Evolutionary conservation across 2,113 vertebrate genomes (phyloP).

Genomic region (Apteryx mantelli): DNA sequence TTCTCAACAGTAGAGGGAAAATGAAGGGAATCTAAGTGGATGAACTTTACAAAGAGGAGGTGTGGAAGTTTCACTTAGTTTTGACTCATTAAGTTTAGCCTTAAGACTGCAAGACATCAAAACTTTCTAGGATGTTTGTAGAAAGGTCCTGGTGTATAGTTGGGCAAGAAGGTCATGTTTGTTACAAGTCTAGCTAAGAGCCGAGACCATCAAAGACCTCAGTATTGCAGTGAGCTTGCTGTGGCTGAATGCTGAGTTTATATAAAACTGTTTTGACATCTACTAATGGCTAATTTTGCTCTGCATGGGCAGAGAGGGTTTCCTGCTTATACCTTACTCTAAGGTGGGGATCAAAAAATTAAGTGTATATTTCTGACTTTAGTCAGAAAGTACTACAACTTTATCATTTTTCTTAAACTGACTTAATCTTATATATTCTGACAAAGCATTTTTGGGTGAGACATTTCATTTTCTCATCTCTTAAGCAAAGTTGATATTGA

Average conservation of each 20-base stretch:
- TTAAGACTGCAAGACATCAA: accelerated
- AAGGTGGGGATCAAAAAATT: neutral
- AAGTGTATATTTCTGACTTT: neutral
- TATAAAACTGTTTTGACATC: neutral
- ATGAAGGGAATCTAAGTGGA: neutral
- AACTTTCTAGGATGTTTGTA: neutral
- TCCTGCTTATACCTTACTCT: neutral
- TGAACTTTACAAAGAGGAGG: neutral
- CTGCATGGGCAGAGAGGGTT: neutral
- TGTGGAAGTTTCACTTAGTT: neutral
- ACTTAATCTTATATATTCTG: neutral
- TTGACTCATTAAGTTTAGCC: neutral
- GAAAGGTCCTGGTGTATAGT: neutral
- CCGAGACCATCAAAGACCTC: neutral
- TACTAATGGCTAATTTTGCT: neutral
- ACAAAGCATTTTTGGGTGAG: neutral
- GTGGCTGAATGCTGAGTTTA: neutral
- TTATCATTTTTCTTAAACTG: too few relatives aligned
- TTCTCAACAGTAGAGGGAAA: neutral
- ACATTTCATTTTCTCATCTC: neutral
- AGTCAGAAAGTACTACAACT: neutral
- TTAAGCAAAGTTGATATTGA: neutral
- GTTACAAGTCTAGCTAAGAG: neutral
- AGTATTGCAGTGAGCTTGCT: neutral
- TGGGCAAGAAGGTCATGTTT: neutral